These are phyloP conservation scores for Papilio dardanus DNA, from an alignment of 1,140 invertebrate species.

Conservation along the genomic window DNA sequence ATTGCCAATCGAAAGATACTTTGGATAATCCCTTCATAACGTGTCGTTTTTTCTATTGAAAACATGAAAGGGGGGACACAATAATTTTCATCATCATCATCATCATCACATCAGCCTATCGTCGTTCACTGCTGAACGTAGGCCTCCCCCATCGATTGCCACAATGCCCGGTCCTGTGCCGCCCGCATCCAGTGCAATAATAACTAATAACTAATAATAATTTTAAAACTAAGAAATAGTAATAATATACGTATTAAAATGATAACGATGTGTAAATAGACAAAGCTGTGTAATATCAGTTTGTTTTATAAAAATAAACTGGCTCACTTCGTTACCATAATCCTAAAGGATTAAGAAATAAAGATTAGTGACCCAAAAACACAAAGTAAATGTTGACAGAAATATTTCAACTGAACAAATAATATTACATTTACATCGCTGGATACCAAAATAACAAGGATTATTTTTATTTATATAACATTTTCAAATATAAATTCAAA, in stretches of 20 bases:
- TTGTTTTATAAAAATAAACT: not conserved
- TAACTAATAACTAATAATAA: not conserved
- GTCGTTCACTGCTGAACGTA: no score
- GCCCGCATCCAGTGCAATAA: no score
- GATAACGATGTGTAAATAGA: not conserved
- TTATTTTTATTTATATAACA: conserved; percentile 8
- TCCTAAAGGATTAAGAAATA: conserved; percentile 3
- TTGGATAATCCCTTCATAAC: no score
- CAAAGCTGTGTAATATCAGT: not conserved
- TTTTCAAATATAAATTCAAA: not conserved
- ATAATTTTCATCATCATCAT: no score
- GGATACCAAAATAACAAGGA: not conserved
- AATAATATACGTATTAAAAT: not conserved
- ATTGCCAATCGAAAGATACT: no score
- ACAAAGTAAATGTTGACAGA: not conserved
- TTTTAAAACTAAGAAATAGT: not conserved
- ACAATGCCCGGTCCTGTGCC: no score
- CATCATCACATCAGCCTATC: no score
- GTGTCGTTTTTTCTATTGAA: no score
- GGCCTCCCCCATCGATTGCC: no score
- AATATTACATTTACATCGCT: not conserved
- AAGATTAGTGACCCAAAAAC: conserved; percentile 3
- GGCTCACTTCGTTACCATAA: not conserved
- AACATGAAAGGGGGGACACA: no score
- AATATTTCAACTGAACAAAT: not conserved